Percentiles rank a stretch among this genome's conserved stretches.
Evolutionary conservation across 1,140 invertebrate species (phyloP).

Genomic region (Drosophila leontia): DNA sequence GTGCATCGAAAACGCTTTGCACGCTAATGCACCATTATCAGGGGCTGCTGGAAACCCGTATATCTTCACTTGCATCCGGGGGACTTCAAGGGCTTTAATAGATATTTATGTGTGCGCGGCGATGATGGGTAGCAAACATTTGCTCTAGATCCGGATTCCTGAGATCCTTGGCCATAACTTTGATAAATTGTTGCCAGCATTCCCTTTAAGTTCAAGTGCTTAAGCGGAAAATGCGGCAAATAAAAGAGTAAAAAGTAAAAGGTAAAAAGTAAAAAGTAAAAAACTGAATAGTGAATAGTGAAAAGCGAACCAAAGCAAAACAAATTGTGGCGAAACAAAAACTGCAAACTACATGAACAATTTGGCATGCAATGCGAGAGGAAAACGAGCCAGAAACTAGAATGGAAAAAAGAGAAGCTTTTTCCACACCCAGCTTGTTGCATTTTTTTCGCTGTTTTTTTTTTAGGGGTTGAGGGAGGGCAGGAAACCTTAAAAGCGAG

Average conservation of each 20-base stretch:
- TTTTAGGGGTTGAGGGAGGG: slow-evolving; percentile 22
- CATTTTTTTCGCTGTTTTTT: slow-evolving; percentile 30
- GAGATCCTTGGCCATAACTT: slow-evolving; percentile 49
- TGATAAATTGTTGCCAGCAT: slow-evolving; percentile 68
- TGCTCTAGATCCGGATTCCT: slow-evolving; percentile 22
- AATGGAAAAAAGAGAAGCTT: slow-evolving; percentile 24
- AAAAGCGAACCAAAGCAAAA: slow-evolving; percentile 45
- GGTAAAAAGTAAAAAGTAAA: neutral
- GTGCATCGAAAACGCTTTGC: slow-evolving; percentile 74
- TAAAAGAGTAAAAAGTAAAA: neutral
- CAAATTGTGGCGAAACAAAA: slow-evolving; percentile 67
- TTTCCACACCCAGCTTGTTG: slow-evolving; percentile 50
- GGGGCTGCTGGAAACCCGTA: slow-evolving; percentile 61
- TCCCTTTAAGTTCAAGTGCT: slow-evolving; percentile 62
- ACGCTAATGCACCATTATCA: slow-evolving; percentile 81
- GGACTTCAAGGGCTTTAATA: slow-evolving; percentile 68
- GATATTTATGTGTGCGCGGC: slow-evolving; percentile 67
- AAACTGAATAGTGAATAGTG: neutral
- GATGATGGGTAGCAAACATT: slow-evolving; percentile 45
- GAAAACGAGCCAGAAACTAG: slow-evolving; percentile 28
- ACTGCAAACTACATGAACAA: slow-evolving; percentile 63
- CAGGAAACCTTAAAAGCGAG: slow-evolving; percentile 69
- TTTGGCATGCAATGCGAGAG: slow-evolving; percentile 61
- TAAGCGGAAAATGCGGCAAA: slow-evolving; percentile 27
- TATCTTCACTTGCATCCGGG: slow-evolving; percentile 75